Base-by-base conservation (phyloP, 2,113 vertebrate species). In the Macrotus californicus region DNA sequence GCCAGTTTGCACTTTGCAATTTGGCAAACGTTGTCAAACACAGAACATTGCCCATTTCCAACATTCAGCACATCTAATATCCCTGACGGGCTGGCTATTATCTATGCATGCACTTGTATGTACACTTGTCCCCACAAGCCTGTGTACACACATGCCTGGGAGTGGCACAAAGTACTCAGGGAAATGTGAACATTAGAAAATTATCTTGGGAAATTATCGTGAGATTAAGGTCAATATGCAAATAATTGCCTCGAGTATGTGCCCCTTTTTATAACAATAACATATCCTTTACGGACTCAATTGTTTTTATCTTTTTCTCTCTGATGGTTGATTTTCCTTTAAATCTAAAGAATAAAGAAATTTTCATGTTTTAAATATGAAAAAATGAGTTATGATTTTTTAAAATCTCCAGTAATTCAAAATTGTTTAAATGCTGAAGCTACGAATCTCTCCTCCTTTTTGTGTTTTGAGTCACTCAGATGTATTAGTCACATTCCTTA, bases 401-500 rank as follows among this genome's bases (percentile, higher is more conserved):
- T 77, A 87, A 82, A 52, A 48, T 6, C 29, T 94, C 61, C 90
- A 80, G 82, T 87, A 95, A 93, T 26, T 93, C 50, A 94, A 91
- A 96, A 91, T 59, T 75, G 26, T 59, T 87, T 85, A 87, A 92
- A 46, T 69, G 64, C 72, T 87, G 56, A 93, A 95, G 89, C 48
- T 77, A 56, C 61, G 72, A 96, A 31, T 69, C 54, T 89, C 36
- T 91, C 70, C 43, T 36, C 46, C 26, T 56, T 80, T 9, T 64
- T 61, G 13, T 83, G 64, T 84, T 95, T 87, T 96, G 96, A 97
- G 92, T 96, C 95, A 96, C 39, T 76, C 94, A 91, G 80, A 95
- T 90, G 70, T 89, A 90, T 96, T 96, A 95, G 93, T 96, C 96
- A 97, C 95, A 96, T 95, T 96, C 76, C 87, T 97, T 81, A 93